Evolutionary conservation across 2,888 invertebrate genomes (phyloP).

Genomic region (Ichneumoninae sp.): DNA sequence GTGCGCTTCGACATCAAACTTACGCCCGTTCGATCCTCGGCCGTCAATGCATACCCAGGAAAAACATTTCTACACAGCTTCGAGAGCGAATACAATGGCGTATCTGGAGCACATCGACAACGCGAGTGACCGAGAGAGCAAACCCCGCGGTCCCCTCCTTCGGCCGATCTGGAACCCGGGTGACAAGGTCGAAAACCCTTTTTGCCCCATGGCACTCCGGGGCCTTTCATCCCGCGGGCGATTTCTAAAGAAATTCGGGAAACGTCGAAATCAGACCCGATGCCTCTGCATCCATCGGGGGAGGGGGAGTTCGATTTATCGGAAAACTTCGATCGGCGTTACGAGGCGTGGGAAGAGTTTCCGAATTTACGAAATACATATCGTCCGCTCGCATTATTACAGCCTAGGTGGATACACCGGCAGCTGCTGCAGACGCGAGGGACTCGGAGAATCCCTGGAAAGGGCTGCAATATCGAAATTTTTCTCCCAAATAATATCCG

Average conservation of each 20-base stretch:
- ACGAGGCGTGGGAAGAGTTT: slow-evolving; percentile 58
- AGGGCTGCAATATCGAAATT: slow-evolving; percentile 45
- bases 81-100: slow-evolving; percentile 39
- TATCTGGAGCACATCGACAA: slow-evolving; percentile 56
- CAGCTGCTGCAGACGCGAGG: slow-evolving; percentile 49
- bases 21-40: not conserved
- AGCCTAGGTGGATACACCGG: not conserved
- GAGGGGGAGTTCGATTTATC: slow-evolving; percentile 56
- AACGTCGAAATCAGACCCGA: slow-evolving; percentile 4
- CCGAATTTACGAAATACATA: slow-evolving; percentile 51
- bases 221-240: slow-evolving; percentile 31
- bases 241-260: slow-evolving; percentile 42
- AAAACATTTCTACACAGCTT: slow-evolving; percentile 34
- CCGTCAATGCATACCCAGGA: slow-evolving; percentile 13
- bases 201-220: slow-evolving; percentile 34
- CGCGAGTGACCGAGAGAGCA: slow-evolving; percentile 1
- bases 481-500: slow-evolving; percentile 60
- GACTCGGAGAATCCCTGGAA: slow-evolving; percentile 12
- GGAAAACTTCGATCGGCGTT: slow-evolving; percentile 53
- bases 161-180: slow-evolving; percentile 37
- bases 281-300: not conserved
- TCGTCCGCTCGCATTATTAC: slow-evolving; percentile 21
- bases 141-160: slow-evolving; percentile 29
- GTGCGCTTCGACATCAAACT: not conserved
- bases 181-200: slow-evolving; percentile 57